A percentile compares a stretch with the other conserved stretches of the same genome.
Evolutionary conservation across 53 echinoderm and acorn worm species (phyloP).

Genomic region (Antedon mediterranea): DNA sequence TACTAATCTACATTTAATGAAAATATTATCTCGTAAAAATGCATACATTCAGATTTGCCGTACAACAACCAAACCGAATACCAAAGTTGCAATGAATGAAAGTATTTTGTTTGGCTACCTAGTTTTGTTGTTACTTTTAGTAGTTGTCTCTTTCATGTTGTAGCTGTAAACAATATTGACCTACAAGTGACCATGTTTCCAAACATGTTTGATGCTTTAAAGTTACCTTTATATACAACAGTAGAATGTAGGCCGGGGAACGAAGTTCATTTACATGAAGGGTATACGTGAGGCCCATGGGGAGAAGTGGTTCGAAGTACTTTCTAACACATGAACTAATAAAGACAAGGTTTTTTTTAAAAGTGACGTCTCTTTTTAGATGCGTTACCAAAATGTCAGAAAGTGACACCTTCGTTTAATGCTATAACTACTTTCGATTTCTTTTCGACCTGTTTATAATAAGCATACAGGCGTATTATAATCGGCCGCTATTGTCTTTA

Average conservation of each 20-base stretch:
- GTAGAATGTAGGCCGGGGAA: not conserved
- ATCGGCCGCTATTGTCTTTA: not conserved
- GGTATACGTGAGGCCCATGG: not conserved
- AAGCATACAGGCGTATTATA: not conserved
- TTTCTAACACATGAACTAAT: not conserved
- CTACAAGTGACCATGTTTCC: not conserved
- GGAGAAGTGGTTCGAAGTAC: not conserved
- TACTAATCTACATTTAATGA: too few species aligned
- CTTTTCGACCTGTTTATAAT: conserved; percentile 1
- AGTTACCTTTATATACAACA: not conserved
- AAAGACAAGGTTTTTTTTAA: not conserved
- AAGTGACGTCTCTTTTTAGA: not conserved
- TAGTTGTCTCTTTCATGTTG: not conserved
- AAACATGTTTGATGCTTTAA: not conserved
- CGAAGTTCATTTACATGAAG: not conserved
- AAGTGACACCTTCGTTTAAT: not conserved
- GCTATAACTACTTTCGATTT: not conserved
- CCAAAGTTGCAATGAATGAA: too few species aligned
- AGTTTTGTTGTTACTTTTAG: not conserved
- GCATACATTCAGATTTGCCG: too few species aligned
- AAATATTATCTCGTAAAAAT: too few species aligned
- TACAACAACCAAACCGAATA: too few species aligned
- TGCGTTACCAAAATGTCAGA: not conserved
- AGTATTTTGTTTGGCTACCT: too few species aligned
- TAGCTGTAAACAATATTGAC: not conserved